Evolutionary conservation across 2,797 vertebrate genomes (phyloP).

Genomic region (Coracias cyanogaster): DNA sequence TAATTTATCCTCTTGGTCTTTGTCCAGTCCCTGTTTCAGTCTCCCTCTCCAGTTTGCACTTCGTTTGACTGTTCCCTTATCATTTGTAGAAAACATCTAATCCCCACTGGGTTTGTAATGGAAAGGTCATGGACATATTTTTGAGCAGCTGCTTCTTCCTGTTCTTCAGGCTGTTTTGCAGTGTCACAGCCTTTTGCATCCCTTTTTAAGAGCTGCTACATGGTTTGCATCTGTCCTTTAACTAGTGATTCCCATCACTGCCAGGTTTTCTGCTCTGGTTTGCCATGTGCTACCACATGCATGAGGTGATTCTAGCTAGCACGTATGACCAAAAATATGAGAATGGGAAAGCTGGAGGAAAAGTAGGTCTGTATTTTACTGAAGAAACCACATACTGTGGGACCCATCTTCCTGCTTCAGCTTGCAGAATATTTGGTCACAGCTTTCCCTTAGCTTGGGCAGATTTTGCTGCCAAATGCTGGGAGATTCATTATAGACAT

Average conservation of each 20-base stretch:
- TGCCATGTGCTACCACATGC: neutral
- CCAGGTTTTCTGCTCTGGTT: neutral
- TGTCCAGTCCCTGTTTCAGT: neutral
- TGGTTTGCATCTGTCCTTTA: neutral
- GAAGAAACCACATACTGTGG: neutral
- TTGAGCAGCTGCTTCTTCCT: slow-evolving; percentile 18
- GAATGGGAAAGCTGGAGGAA: neutral
- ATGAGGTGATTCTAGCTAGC: neutral
- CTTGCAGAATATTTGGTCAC: neutral
- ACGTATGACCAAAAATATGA: neutral
- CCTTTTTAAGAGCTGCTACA: neutral
- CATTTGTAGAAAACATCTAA: neutral
- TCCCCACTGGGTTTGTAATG: neutral
- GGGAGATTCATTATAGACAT: neutral
- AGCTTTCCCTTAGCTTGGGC: neutral
- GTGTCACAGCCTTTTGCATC: neutral
- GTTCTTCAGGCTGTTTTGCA: neutral
- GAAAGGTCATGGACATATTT: neutral
- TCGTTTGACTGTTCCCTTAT: slow-evolving; percentile 20
- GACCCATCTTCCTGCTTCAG: neutral
- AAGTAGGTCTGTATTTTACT: neutral
- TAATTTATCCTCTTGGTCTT: neutral
- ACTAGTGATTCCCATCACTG: neutral
- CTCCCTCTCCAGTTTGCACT: neutral
- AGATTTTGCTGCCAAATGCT: neutral